Conservation (phyloP, 2,113 vertebrate species). For the Phoxinus phoxinus region DNA sequence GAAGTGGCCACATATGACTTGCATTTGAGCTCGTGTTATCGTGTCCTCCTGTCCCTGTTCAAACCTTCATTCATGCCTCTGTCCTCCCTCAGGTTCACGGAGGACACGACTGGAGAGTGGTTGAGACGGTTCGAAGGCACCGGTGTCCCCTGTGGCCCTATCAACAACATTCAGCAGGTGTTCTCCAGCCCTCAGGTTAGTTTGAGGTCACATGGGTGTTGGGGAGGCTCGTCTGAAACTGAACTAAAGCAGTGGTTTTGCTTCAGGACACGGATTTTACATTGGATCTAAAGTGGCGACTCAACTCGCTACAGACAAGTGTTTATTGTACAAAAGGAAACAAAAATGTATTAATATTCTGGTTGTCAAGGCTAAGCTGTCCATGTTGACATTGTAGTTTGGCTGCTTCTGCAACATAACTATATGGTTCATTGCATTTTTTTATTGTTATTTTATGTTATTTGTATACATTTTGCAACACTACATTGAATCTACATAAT, state of each 20-base stretch:
- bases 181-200: slow-evolving; percentile 92
- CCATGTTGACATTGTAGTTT: no score
- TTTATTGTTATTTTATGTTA: no score
- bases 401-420: no score
- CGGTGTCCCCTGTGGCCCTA: slow-evolving; percentile 89
- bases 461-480: no score
- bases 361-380: neutral
- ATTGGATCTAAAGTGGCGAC: neutral
- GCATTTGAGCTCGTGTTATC: slow-evolving; percentile 14
- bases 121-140: slow-evolving; percentile 86
- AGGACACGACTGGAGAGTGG: slow-evolving; percentile 85
- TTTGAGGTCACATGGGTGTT: slow-evolving; percentile 10
- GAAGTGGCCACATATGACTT: slow-evolving; percentile 29
- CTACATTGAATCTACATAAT: no score
- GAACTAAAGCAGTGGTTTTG: neutral
- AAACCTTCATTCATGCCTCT: slow-evolving; percentile 58
- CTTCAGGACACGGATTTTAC: neutral
- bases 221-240: neutral
- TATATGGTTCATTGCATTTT: no score
- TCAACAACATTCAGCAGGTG: slow-evolving; percentile 90
- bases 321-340: neutral
- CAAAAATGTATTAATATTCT: neutral
- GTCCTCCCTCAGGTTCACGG: slow-evolving; percentile 78
- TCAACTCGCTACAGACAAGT: neutral
- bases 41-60: slow-evolving; percentile 38